Evolutionary conservation across 1,140 invertebrate species (phyloP), one percentile per base, ranked within the genome.

Genomic region (Ostrea denselamellosa): DNA sequence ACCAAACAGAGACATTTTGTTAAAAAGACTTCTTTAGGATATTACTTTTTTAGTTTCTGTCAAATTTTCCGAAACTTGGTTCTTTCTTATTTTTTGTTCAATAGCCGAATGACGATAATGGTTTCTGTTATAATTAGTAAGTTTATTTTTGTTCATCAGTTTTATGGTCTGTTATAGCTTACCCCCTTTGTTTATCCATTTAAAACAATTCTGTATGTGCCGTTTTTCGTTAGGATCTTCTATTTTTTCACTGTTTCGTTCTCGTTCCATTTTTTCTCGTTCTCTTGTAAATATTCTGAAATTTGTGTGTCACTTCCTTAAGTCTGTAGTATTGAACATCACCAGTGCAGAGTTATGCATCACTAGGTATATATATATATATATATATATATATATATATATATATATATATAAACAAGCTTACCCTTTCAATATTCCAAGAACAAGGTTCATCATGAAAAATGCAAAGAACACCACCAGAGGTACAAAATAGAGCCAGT

Each of bases 231-330:
- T 28, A 0, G 14, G 25, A 77, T 34, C 25, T 14, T 44, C 10
- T 2, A 12, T 28, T 34, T 28, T 44, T 77, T 14, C 68, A 14
- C 7, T 77, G 9, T 77, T 34, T 14, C 28, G 25, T 77, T 77
- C 68, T 77, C 22, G 68, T 77, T 77, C 22, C 25, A 77, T 77
- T 17, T 77, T 77, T 77, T 77, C 68, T 77, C 68, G 68, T 77
- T 77, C 68, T 77, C 68, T 77, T 12, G 68, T 77, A 34, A 77
- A 77, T 14, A 77, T 25, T 17, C 68, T 77, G 68, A 28, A 77
- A 77, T 77, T 0, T 62, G 56, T 62, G 56, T n/a, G 34, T n/a
- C n/a, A n/a, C n/a, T n/a, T n/a, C n/a, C n/a, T n/a, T n/a, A n/a
- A n/a, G n/a, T n/a, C n/a, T n/a, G n/a, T n/a, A n/a, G n/a, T n/a